These are phyloP conservation scores for Arctocebus calabarensis DNA, from an alignment of 2,797 vertebrate species.

Conservation along the genomic window DNA sequence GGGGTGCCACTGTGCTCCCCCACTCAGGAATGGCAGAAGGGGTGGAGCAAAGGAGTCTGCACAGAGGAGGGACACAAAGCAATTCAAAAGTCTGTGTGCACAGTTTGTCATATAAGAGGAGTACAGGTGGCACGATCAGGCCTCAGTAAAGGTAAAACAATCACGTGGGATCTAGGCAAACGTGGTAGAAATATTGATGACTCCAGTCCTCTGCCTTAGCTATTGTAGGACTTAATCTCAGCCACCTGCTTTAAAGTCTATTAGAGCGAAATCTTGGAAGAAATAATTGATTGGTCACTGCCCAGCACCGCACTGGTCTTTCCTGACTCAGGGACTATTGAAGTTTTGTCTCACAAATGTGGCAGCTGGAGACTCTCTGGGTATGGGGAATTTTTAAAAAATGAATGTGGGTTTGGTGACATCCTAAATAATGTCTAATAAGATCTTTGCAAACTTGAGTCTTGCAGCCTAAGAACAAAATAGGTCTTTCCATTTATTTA, in stretches of 20 bases:
- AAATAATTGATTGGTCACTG: conserved; percentile 11
- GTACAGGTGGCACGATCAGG: not conserved
- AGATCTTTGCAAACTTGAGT: not conserved
- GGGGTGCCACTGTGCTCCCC: not conserved
- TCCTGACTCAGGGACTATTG: not conserved
- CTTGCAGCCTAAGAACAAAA: not conserved
- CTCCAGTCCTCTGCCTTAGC: not conserved
- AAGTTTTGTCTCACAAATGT: not conserved
- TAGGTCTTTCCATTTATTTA: not conserved
- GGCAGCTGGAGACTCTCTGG: not conserved
- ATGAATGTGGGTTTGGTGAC: not conserved
- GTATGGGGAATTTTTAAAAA: not conserved
- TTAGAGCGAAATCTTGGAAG: conserved; percentile 14
- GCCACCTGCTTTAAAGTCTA: conserved; percentile 12
- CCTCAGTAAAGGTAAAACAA: not conserved
- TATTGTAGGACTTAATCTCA: not conserved
- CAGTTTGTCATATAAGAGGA: not conserved
- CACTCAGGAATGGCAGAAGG: not conserved
- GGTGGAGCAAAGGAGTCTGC: not conserved
- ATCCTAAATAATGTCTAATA: not conserved
- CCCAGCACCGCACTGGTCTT: not conserved
- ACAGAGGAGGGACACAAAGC: not conserved
- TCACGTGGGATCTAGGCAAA: not conserved
- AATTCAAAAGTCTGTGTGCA: not conserved
- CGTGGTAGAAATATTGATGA: not conserved